Conservation (phyloP, 92 coral and sea anemone genomes). For the Zoanthus sociatus region DNA sequence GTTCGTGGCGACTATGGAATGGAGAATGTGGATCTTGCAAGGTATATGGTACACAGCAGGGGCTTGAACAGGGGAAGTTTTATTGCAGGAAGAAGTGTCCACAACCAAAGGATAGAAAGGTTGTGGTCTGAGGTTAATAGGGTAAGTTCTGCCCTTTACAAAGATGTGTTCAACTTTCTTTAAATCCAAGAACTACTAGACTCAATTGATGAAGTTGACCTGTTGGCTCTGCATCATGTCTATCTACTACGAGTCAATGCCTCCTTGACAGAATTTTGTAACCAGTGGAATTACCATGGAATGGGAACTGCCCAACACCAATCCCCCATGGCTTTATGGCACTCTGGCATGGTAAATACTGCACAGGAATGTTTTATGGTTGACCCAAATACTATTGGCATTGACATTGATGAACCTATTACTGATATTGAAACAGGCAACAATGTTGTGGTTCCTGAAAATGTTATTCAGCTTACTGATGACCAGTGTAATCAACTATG, state of each 20-base stretch:
- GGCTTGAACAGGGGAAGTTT: slow-evolving; percentile 9
- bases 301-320: slow-evolving; percentile 60
- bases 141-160: slow-evolving; percentile 44
- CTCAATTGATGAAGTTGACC: slow-evolving; percentile 47
- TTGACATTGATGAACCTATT: not conserved
- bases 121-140: slow-evolving; percentile 57
- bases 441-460: slow-evolving; percentile 7
- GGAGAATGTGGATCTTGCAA: too few species aligned
- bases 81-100: slow-evolving; percentile 9
- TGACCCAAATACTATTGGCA: slow-evolving; percentile 5
- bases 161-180: slow-evolving; percentile 51
- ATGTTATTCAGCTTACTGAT: slow-evolving; percentile 3
- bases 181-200: slow-evolving; percentile 53
- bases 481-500: slow-evolving; percentile 5
- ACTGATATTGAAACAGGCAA: not conserved
- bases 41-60: not conserved
- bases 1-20: not conserved
- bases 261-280: slow-evolving; percentile 63
- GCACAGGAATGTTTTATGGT: not conserved
- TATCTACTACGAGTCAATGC: slow-evolving; percentile 61
- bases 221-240: slow-evolving; percentile 55
- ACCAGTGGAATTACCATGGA: slow-evolving; percentile 75
- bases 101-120: not conserved
- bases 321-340: slow-evolving; percentile 61
- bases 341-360: slow-evolving; percentile 13